A percentile compares a stretch with the other conserved stretches of the same genome.
phyloP scores from a whole-genome alignment of 2,113 vertebrate genomes.

The Calonectris borealis region DNA sequence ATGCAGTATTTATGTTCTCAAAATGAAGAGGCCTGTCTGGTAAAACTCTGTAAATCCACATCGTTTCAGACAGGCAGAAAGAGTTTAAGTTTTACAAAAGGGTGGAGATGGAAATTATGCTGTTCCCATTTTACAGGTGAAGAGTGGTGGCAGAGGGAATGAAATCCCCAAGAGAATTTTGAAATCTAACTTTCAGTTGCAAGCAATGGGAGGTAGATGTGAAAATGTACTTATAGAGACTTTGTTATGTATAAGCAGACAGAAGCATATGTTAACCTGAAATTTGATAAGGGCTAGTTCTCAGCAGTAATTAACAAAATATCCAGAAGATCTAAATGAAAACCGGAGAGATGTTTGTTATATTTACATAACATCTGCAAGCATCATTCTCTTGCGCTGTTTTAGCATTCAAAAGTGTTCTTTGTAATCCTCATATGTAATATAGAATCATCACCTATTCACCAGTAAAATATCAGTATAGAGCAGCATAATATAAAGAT shows the following conservation, averaged over 20 bases:
- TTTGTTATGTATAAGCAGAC: background rate
- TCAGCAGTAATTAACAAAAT: background rate
- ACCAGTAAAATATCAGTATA: background rate
- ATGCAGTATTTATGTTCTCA: background rate
- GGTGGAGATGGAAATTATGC: background rate
- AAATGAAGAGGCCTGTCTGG: background rate
- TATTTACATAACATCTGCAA: background rate
- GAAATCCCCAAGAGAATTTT: background rate
- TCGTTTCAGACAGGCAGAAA: background rate
- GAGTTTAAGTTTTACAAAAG: background rate
- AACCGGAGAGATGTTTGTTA: background rate
- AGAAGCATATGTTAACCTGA: background rate
- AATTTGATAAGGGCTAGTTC: background rate
- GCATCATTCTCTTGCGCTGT: background rate
- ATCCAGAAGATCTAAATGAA: background rate
- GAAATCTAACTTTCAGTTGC: background rate
- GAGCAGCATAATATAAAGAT: no score
- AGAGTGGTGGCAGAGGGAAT: background rate
- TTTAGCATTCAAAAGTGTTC: background rate
- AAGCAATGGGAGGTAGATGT: background rate
- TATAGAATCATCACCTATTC: accelerated
- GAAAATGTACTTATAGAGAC: background rate
- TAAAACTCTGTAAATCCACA: background rate
- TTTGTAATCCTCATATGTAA: background rate
- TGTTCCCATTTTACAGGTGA: background rate